Conservation (phyloP, 2,888 invertebrate species). For the Parasteatoda lunata region DNA sequence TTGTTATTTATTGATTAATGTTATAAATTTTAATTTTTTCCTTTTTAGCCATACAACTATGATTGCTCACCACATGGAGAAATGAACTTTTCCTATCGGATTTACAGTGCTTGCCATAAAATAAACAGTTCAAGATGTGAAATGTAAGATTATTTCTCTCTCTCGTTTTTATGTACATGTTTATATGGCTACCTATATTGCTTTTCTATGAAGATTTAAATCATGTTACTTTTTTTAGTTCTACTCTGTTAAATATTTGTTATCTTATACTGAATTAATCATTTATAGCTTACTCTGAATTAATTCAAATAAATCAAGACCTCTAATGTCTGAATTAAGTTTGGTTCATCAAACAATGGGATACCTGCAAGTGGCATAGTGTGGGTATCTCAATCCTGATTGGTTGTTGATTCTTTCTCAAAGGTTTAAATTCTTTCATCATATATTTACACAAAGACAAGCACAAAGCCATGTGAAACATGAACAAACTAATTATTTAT, state of each 20-base stretch:
- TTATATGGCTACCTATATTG: too few relatives aligned
- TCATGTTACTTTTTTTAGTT: not conserved
- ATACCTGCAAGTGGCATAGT: too few relatives aligned
- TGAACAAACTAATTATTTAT: too few relatives aligned
- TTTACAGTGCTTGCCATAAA: constrained; percentile 34
- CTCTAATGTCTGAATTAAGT: too few relatives aligned
- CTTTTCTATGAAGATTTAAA: not conserved
- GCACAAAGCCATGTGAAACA: too few relatives aligned
- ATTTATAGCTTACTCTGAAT: too few relatives aligned
- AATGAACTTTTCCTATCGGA: constrained; percentile 33
- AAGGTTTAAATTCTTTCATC: too few relatives aligned
- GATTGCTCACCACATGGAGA: constrained; percentile 46
- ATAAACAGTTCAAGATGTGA: constrained; percentile 41
- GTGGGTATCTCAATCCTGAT: too few relatives aligned
- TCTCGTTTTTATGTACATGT: not conserved
- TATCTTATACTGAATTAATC: not conserved
- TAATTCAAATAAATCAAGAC: too few relatives aligned
- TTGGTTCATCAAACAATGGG: too few relatives aligned
- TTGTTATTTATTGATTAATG: not conserved
- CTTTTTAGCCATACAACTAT: constrained; percentile 42
- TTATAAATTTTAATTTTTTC: not conserved
- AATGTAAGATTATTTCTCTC: constrained; percentile 30
- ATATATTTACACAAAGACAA: too few relatives aligned
- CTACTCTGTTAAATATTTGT: not conserved
- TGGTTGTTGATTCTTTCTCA: too few relatives aligned